Evolutionary conservation across 1,140 invertebrate genomes (phyloP), one percentile per base, ranked within the genome.

Genomic region (Lordiphosa collinella): DNA sequence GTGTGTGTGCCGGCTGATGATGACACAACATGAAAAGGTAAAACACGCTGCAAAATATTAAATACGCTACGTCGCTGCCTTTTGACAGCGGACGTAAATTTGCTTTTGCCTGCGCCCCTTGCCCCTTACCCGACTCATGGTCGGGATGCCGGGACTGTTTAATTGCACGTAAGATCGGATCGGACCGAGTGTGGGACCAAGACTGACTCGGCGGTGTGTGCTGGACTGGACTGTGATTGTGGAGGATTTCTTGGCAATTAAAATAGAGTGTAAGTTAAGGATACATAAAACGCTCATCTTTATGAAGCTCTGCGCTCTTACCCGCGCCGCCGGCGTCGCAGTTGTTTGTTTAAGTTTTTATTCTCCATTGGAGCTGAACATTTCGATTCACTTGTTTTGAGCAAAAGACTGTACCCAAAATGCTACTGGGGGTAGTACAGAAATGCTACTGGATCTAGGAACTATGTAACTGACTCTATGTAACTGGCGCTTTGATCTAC

Each of bases 11-110:
- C 56, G 61, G 72, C 78, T 86, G 82, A 86, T 80, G 82, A 86
- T 86, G 82, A 86, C 82, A 86, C 82, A 86, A 86, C 82, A 86
- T 86, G 82, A 86, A 86, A 86, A 82, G 82, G 82, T 86, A 86
- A 86, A 86, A 78, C 72, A 86, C 82, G 82, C 75, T 82, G 72
- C 86, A 86, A 86, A 86, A 86, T 86, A 86, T 86, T 86, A 86
- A 86, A 86, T 86, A 86, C 82, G 82, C 82, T 74, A 73, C 72
- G 76, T 78, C 72, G 82, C 75, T 82, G 82, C 69, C 82, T 86
- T 80, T 75, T 87, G 84, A 87, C 84, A 87, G 84, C 76, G 74
- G 62, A 87, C 84, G 84, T 87, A 87, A 87, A 87, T 87, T 87
- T 87, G 69, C 78, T 84, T 84, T 84, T 84, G 78, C 63, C 72